Conservation (phyloP, 2,113 vertebrate genomes). For the Tonatia bakeri region DNA sequence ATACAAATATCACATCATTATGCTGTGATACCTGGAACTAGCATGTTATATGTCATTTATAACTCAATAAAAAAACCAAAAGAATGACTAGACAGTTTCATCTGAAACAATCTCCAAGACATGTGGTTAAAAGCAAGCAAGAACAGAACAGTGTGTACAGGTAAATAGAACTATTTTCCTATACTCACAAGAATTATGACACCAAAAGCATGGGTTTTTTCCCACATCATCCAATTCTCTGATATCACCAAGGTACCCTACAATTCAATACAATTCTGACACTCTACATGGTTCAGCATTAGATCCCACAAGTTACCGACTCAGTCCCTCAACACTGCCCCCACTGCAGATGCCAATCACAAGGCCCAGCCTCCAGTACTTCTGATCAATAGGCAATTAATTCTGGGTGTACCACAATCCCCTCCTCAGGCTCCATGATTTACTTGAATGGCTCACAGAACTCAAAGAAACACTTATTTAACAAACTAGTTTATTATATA, state of each 20-base stretch:
- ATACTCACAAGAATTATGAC: not conserved
- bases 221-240: not conserved
- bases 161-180: not conserved
- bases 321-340: not conserved
- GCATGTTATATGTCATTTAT: not conserved
- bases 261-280: not conserved
- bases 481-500: not conserved
- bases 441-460: not conserved
- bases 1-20: not conserved
- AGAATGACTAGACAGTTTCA: not conserved
- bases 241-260: not conserved
- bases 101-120: slow-evolving; percentile 26
- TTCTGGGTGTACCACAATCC: too few relatives aligned
- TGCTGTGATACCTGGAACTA: not conserved
- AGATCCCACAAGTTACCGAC: not conserved
- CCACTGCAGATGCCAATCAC: not conserved
- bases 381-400: not conserved
- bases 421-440: not conserved
- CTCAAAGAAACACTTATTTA: not conserved
- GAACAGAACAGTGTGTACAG: not conserved
- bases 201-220: not conserved
- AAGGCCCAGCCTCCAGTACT: not conserved
- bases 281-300: not conserved
- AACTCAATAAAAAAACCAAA: not conserved
- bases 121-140: not conserved